Base-by-base conservation (phyloP, 2,888 invertebrate species). In the Cephus spinipes region DNA sequence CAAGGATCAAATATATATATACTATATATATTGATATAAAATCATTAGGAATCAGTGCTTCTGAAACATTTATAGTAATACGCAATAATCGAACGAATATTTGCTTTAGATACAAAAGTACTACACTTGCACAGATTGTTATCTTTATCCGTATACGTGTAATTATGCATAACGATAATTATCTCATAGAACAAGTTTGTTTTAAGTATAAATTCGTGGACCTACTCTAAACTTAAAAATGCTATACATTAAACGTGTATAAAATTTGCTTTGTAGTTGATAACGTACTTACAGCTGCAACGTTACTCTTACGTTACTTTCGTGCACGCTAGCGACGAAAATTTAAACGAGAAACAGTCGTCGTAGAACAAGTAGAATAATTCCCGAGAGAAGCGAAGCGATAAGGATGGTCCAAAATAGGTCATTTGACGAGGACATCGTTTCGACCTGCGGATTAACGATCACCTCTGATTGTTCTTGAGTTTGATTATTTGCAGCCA, bases 391-490 rank as follows among this genome's bases (percentile, higher is more conserved):
- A 79, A 93, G 88, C 12, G 91, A 88, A 87, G 92, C 92, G 78
- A 93, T 92, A 12, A 92, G 88, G 71, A 92, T 90, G 83, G 90
- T 92, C 93, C 93, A 93, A 82, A 93, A 89, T 82, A 92, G 89
- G 83, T 93, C 93, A 80, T 93, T 93, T 77, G 89, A 92, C 85
- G 89, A 90, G 71, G 89, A 89, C 87, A 90, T 87, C 34, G 86
- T 86, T 79, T 89, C 88, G 78, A 87, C 84, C 77, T 89, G 88
- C 73, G 86, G 87, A 83, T 88, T 90, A 34, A 86, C 74, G 78
- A 87, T 86, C 69, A 89, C 87, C 85, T 92, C 92, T 83, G 90
- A 85, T 88, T 91, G 86, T 80, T 89, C 85, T 85, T 90, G 88
- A 83, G 85, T 90, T 85, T 74, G 91, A 90, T 74, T 87, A 86